Conservation (phyloP, 2,888 invertebrate genomes). For the Lasioglossum calceatum region DNA sequence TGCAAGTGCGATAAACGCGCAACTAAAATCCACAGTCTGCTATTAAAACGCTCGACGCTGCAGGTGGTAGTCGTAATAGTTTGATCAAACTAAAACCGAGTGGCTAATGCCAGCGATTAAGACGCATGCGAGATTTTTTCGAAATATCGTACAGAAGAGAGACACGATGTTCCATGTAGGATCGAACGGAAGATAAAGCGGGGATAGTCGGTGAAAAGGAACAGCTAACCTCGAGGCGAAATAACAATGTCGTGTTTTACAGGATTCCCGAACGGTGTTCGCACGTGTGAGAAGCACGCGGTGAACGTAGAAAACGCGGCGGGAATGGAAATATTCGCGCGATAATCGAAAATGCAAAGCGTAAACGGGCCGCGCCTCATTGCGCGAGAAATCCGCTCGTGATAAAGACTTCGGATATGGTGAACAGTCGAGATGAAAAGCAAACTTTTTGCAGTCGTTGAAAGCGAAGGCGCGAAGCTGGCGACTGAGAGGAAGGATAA, state of each 20-base stretch:
- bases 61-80: neutral
- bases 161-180: neutral
- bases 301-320: constrained; percentile 24
- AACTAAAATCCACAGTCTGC: neutral
- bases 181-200: neutral
- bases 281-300: constrained; percentile 1
- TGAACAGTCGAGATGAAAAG: constrained; percentile 22
- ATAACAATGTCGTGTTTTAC: constrained; percentile 29
- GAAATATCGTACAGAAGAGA: neutral
- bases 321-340: constrained; percentile 31
- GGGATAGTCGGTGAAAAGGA: neutral
- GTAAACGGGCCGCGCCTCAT: constrained; percentile 42
- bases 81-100: neutral
- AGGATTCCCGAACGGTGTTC: constrained; percentile 8
- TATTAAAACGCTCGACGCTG: neutral
- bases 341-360: constrained; percentile 55
- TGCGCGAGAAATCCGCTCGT: constrained; percentile 51
- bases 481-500: constrained; percentile 27
- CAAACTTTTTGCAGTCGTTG: constrained; percentile 26
- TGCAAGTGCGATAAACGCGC: neutral
- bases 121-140: neutral
- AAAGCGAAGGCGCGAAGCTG: constrained; percentile 38
- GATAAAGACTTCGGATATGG: constrained; percentile 51
- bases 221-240: neutral
- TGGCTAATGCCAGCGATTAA: neutral